Evolutionary conservation across 2,797 vertebrate species (phyloP), one percentile per base, ranked within the genome.

Genomic region (Diglossa cyanea): DNA sequence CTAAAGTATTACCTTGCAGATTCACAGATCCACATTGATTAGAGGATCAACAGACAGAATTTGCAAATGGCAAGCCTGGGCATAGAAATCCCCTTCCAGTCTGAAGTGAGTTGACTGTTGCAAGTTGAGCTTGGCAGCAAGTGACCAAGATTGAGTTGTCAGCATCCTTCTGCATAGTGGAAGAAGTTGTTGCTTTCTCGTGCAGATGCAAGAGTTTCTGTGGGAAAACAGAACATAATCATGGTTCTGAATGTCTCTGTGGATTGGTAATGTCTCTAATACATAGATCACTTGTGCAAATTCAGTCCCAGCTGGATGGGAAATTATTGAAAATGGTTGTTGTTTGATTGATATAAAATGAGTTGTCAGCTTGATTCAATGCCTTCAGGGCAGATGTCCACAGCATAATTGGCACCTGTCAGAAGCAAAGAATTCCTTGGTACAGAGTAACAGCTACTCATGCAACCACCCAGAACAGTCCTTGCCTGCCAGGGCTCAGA

Each of bases 311-410:
- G 88, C 88, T 96, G 94, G 94, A 91, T 94, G 82, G 85, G 75
- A 90, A 87, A 93, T 95, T 91, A 95, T 96, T 95, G 96, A 93
- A 96, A 95, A 83, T 91, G 78, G 50, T 83, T 92, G 74, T 92
- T 92, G 45, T 87, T 95, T 95, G 94, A 96, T 70, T 92, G 94
- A 93, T 95, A 93, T 72, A 94, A 96, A 96, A 96, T 96, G 94
- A 96, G 89, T 93, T 94, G 94, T 95, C 94, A 93, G 81, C 89
- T 94, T 93, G 92, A 93, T 93, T 95, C 86, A 93, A 79, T 95
- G 92, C 77, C 94, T 95, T 63, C 42, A 82, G 94, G 91, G 96
- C 95, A 95, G 94, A 95, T 91, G 93, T 96, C 94, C 94, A 55
- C 31, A 86, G 61, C 33, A 68, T 97, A 95, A 95, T 91, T 96